A percentile compares a stretch with the other conserved stretches of the same genome.
Evolutionary conservation across 1,140 invertebrate species (phyloP).

Genomic region (Aphaenogaster rudis): DNA sequence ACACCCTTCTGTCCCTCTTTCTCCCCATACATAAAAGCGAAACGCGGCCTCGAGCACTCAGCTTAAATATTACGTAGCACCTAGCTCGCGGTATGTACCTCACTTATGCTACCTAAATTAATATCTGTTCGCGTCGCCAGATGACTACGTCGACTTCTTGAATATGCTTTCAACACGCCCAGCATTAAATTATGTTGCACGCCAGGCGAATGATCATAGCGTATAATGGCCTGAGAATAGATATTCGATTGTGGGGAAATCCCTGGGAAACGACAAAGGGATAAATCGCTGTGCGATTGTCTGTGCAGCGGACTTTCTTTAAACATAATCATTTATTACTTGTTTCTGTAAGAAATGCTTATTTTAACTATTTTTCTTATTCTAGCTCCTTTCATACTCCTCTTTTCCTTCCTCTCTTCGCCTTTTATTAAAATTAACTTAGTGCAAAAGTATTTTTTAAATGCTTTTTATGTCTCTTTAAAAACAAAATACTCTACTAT

Average conservation of each 20-base stretch:
- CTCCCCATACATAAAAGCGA: slow-evolving; percentile 51
- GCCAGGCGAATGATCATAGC: slow-evolving; percentile 8
- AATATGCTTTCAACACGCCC: slow-evolving; percentile 51
- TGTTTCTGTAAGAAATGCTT: slow-evolving; percentile 1
- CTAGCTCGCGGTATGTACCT: slow-evolving; percentile 46
- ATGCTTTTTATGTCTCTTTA: slow-evolving; percentile 1
- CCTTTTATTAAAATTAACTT: slow-evolving; percentile 25
- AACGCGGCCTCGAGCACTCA: slow-evolving; percentile 70
- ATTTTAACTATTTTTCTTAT: background rate
- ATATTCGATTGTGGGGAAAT: background rate
- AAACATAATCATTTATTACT: background rate
- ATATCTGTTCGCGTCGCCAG: slow-evolving; percentile 55
- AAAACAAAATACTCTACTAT: background rate
- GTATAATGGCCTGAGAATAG: background rate
- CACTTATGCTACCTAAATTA: slow-evolving; percentile 68
- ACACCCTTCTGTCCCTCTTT: background rate
- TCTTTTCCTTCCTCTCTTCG: background rate
- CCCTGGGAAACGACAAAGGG: background rate
- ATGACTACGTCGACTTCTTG: slow-evolving; percentile 52
- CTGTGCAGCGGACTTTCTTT: background rate
- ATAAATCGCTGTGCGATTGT: background rate
- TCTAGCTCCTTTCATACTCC: background rate
- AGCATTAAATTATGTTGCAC: slow-evolving; percentile 30
- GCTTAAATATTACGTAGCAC: slow-evolving; percentile 74
- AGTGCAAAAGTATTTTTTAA: background rate